Evolutionary conservation across 2,113 vertebrate species (phyloP).

Genomic region (Chinchilla lanigera): DNA sequence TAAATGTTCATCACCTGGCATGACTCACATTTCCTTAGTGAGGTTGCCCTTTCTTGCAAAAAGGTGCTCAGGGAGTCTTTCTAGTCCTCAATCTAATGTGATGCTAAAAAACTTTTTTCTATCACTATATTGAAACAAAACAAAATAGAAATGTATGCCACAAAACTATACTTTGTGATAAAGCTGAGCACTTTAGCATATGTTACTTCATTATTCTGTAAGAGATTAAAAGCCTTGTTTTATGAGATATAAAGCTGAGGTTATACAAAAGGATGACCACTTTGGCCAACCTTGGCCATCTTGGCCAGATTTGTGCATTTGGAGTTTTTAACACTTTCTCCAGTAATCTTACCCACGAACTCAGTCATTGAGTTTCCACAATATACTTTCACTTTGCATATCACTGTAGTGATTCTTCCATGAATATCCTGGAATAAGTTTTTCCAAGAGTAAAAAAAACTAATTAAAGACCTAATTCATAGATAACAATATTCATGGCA

Average conservation of each 20-base stretch:
- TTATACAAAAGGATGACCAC: not conserved
- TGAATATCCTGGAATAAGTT: slow-evolving; percentile 30
- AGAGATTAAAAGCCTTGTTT: not conserved
- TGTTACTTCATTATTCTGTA: not conserved
- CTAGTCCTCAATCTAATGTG: not conserved
- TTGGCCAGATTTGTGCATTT: not conserved
- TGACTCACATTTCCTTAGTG: not conserved
- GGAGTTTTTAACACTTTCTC: not conserved
- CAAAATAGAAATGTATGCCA: not conserved
- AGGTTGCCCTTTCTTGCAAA: not conserved
- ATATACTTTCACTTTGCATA: not conserved
- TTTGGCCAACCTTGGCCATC: not conserved
- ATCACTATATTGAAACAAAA: slow-evolving; percentile 21
- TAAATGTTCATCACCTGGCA: not conserved
- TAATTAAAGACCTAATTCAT: slow-evolving; percentile 68
- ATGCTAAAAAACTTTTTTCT: not conserved
- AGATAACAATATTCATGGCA: slow-evolving; percentile 14
- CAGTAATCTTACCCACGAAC: not conserved
- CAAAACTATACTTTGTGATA: not conserved
- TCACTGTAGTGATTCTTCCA: not conserved
- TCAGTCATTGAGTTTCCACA: not conserved
- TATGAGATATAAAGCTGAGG: not conserved
- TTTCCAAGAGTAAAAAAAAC: slow-evolving; percentile 68
- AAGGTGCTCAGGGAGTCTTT: not conserved
- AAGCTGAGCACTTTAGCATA: not conserved